Evolutionary conservation across 2,113 vertebrate species (phyloP), one percentile per base, ranked within the genome.

Genomic region (Jacana jacana): DNA sequence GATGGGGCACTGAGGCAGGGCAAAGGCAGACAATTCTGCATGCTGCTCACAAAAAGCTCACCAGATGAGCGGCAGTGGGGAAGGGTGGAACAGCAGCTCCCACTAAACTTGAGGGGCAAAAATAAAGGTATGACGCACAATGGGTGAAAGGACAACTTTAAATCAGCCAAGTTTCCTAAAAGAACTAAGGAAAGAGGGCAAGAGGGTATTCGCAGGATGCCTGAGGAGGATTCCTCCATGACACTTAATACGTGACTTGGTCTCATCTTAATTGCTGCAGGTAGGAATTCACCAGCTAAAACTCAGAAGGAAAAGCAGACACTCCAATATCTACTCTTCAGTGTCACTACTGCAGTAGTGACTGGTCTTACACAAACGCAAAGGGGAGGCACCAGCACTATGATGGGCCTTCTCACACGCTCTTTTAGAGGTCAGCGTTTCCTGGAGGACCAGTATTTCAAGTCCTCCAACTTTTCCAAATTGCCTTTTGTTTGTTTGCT

Each of bases 361-460:
- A 54, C 3, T 5, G 33, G 31, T 31, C 46, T 35, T 14, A 37
- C 14, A 20, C 0, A 1, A 7, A 24, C 30, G 35, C 3, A 37
- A 39, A 64, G 31, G 18, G 61, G 5, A 55, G 40, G 60, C 66
- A 73, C 5, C 52, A 37, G 46, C 39, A 40, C 44, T 18, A 17
- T 1, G 19, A n/a, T 0, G 1, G 52, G 13, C 49, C 28, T 30
- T 37, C 24, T 33, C 33, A 9, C 18, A 28, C 3, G 2, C 9
- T 48, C 23, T 76, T 0, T 0, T 10, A 8, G 55, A 54, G 13
- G 33, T 39, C 70, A 35, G 39, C 0, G 0, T 19, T n/a, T 0
- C 27, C 52, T 17, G 16, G 28, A 54, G 4, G 66, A 81, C 46
- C 3, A 10, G 30, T 11, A 31, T 28, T 49, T 68, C 42, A 76